Evolutionary conservation across 1,140 invertebrate genomes (phyloP), one percentile per base, ranked within the genome.

Genomic region (Paracyclopina nana): DNA sequence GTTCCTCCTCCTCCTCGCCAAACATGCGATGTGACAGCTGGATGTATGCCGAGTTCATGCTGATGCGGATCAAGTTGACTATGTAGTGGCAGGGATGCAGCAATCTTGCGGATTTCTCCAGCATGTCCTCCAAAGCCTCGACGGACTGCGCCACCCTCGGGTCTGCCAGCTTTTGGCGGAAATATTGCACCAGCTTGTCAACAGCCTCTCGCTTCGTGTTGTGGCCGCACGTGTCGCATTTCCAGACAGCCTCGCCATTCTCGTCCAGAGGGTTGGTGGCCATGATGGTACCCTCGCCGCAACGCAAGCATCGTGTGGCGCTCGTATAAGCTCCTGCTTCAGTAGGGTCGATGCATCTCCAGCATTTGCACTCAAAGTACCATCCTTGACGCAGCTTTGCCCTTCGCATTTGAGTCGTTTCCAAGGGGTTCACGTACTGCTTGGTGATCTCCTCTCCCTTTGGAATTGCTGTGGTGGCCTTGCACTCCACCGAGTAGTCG

Each of bases 391-490:
- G 61, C 6, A 82, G 64, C 60, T 77, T 72, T 27, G 73, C 62
- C 54, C 71, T 72, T 50, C 79, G 66, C 50, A 75, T 73, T 58
- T 77, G 73, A 0, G 82, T 86, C 1, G 79, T 77, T 80, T 78
- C 68, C 49, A 84, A 62, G 1, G 76, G 68, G 59, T 78, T 76
- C 0, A 79, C 77, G 54, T 85, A 85, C 60, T 79, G 80, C 53
- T 76, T 79, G 54, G 70, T 72, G 52, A 85, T 73, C 1, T 68
- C 61, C 24, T 75, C 70, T 9, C 73, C 76, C 38, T 72, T 68
- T 48, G 64, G 57, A 50, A 70, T 64, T 18, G 78, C 73, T 9
- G 69, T 61, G 0, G 69, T 60, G 54, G 72, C 76, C 0, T 76
- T 72, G 49, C 72, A 72, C 0, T 83, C 68, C 1, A 70, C 73